phyloP scores from a whole-genome alignment of 2,113 vertebrate genomes.

The Cisticola juncidis region DNA sequence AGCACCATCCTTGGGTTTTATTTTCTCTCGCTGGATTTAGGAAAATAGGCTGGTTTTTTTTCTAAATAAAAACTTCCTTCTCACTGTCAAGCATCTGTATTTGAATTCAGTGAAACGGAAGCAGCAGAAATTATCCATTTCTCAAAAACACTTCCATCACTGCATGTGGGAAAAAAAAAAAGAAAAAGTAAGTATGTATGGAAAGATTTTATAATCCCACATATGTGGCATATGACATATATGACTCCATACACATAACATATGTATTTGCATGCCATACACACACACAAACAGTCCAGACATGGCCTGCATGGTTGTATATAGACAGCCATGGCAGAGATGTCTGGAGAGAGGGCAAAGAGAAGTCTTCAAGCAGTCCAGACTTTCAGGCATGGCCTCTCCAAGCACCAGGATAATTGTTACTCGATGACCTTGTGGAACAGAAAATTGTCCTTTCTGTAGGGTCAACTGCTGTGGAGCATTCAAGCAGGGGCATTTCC shows the following conservation, averaged over 20 bases:
- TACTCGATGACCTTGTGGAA: background rate
- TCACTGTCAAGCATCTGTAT: background rate
- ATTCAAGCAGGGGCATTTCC: background rate
- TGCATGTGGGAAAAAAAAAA: background rate
- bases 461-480: background rate
- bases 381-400: background rate
- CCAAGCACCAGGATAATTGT: background rate
- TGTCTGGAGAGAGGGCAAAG: background rate
- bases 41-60: background rate
- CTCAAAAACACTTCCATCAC: background rate
- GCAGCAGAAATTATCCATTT: background rate
- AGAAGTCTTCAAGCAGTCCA: background rate
- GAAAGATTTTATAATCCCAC: background rate
- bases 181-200: background rate
- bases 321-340: background rate
- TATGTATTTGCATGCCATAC: background rate
- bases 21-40: background rate
- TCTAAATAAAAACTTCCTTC: background rate
- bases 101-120: background rate
- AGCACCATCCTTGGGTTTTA: background rate
- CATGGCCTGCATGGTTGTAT: background rate
- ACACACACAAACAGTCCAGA: background rate
- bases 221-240: background rate
- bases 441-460: background rate
- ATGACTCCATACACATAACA: background rate